These are phyloP conservation scores for Acropora yongei DNA, from an alignment of 64 coral and sea anemone species.

Conservation along the genomic window DNA sequence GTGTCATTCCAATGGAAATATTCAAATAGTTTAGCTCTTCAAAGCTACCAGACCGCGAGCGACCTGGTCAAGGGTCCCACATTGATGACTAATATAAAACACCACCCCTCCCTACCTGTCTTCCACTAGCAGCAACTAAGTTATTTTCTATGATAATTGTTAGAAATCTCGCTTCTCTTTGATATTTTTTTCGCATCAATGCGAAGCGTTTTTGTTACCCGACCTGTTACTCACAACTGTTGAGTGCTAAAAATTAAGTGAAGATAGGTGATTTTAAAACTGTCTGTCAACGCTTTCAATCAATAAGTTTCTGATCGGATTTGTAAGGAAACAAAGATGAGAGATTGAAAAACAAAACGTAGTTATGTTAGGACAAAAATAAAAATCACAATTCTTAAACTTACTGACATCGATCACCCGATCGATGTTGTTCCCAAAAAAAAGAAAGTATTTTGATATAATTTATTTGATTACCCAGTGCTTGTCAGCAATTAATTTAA, in stretches of 20 bases:
- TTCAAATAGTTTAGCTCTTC: background rate
- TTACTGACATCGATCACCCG: background rate
- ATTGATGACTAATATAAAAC: background rate
- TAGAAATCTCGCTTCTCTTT: too few relatives aligned
- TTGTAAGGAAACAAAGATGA: background rate
- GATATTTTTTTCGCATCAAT: too few relatives aligned
- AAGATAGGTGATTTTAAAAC: background rate
- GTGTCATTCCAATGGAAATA: background rate
- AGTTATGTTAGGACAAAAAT: background rate
- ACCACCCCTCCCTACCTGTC: background rate
- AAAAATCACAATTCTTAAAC: too few relatives aligned
- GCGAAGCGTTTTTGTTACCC: too few relatives aligned
- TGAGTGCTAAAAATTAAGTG: too few relatives aligned
- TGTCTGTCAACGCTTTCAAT: background rate
- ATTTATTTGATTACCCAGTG: too few relatives aligned
- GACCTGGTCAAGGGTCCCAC: background rate
- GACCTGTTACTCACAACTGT: background rate
- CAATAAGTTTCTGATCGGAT: background rate
- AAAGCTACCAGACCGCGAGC: background rate
- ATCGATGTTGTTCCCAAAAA: background rate
- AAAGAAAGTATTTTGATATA: background rate
- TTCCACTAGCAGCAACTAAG: too few relatives aligned
- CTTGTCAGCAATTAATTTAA: too few relatives aligned
- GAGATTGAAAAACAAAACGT: background rate
- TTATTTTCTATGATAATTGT: too few relatives aligned